Conservation (phyloP, 1,140 invertebrate genomes). For the Andrena cerasifolii region DNA sequence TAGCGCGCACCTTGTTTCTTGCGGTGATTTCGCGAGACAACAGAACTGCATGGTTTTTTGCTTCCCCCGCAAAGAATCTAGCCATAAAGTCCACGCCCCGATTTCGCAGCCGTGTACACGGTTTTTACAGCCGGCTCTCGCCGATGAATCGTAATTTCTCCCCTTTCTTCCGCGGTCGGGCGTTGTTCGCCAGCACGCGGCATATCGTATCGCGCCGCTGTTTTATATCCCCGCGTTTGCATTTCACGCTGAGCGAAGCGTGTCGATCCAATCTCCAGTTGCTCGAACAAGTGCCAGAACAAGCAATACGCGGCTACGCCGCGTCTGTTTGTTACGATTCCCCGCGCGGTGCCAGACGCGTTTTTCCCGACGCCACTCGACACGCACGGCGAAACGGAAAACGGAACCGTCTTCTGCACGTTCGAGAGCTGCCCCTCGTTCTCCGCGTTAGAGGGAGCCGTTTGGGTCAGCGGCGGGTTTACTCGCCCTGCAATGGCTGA, state of each 20-base stretch:
- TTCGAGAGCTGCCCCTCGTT: not conserved
- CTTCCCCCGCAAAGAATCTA: too few species aligned
- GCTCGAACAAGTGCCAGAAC: constrained; percentile 47
- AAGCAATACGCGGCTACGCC: constrained; percentile 44
- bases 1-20: too few species aligned
- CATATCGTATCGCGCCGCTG: constrained; percentile 10
- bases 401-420: not conserved
- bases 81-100: too few species aligned
- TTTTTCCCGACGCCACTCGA: constrained; percentile 13
- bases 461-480: too few species aligned
- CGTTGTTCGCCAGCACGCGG: not conserved
- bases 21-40: too few species aligned
- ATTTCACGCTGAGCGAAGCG: constrained; percentile 44
- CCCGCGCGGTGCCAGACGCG: not conserved
- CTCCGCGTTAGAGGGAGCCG: too few species aligned
- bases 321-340: constrained; percentile 19
- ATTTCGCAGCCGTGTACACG: not conserved
- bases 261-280: constrained; percentile 50
- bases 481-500: too few species aligned
- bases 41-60: too few species aligned
- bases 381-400: constrained; percentile 5
- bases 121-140: not conserved
- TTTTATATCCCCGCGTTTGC: constrained; percentile 45
- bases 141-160: not conserved
- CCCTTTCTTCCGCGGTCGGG: constrained; percentile 2